phyloP scores from a whole-genome alignment of 2,113 vertebrate species.

The Empidonax traillii region DNA sequence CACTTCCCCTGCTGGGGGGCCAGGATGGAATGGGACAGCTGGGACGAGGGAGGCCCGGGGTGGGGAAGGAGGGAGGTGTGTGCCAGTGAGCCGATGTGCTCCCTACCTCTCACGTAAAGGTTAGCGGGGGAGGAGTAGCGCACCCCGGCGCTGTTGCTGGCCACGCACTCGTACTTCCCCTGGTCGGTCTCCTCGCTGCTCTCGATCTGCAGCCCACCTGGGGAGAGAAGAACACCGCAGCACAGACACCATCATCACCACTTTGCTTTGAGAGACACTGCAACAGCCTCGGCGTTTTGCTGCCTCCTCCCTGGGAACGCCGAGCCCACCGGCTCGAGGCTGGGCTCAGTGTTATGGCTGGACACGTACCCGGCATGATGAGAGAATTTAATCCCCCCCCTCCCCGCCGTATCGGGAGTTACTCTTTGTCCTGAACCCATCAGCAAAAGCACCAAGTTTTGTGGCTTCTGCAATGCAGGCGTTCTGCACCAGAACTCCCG shows the following conservation, averaged over 20 bases:
- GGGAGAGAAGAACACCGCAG: slow-evolving; percentile 51
- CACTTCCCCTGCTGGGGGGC: not conserved
- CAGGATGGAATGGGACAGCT: not conserved
- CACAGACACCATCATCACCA: slow-evolving; percentile 13
- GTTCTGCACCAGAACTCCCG: not conserved
- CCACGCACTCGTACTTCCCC: slow-evolving; percentile 99
- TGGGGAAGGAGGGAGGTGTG: not conserved
- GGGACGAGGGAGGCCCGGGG: slow-evolving; percentile 25
- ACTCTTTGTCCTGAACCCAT: not conserved
- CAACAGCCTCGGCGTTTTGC: rapidly evolving
- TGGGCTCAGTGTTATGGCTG: rapidly evolving
- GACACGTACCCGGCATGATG: rapidly evolving
- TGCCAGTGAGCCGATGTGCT: slow-evolving; percentile 72
- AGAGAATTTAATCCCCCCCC: not conserved
- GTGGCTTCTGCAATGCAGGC: slow-evolving; percentile 43
- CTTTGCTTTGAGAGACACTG: not conserved
- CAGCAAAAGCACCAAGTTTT: not conserved
- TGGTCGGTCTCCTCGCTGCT: slow-evolving; percentile 99
- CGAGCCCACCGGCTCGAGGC: not conserved
- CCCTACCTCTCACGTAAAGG: slow-evolving; percentile 99
- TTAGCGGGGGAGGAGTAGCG: slow-evolving; percentile 98
- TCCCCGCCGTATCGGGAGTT: rapidly evolving
- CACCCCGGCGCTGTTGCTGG: slow-evolving; percentile 95
- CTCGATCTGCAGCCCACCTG: slow-evolving; percentile 97
- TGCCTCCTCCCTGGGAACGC: not conserved